phyloP scores from a whole-genome alignment of 2,113 vertebrate species.

The Coptodon bakossiorum region DNA sequence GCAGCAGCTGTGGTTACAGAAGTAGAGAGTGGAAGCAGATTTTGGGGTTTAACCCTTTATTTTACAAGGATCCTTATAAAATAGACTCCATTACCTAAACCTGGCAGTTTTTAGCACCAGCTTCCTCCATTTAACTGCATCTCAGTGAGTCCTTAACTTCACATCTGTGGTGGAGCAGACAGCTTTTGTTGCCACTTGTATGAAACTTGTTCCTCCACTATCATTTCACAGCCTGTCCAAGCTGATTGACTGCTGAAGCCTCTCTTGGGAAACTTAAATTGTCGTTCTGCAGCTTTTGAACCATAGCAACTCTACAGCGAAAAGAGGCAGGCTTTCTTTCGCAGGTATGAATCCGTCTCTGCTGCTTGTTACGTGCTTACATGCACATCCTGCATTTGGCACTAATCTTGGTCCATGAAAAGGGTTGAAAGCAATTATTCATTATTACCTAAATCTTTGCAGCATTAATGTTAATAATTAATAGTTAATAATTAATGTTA shows the following conservation, averaged over 20 bases:
- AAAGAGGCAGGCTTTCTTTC: not conserved
- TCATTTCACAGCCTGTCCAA: not conserved
- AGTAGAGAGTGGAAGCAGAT: not conserved
- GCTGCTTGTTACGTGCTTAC: not conserved
- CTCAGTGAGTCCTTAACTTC: not conserved
- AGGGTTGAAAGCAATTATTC: not conserved
- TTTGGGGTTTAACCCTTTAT: not conserved
- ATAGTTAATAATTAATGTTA: no score
- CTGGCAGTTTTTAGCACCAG: constrained; percentile 9
- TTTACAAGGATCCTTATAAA: not conserved
- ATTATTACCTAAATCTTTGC: not conserved
- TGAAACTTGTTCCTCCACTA: not conserved
- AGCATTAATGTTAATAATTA: not conserved
- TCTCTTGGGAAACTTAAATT: constrained; percentile 7
- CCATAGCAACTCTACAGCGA: not conserved
- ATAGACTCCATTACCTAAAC: not conserved
- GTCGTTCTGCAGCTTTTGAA: not conserved
- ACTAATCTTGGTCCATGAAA: not conserved
- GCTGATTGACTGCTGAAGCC: not conserved
- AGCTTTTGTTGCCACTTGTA: not conserved
- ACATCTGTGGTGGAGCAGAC: not conserved
- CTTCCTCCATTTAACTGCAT: not conserved
- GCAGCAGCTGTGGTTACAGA: not conserved
- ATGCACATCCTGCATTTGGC: not conserved
- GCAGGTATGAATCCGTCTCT: not conserved